phyloP scores from a whole-genome alignment of 2,888 invertebrate genomes.

The Caenorhabditis drosophilae region DNA sequence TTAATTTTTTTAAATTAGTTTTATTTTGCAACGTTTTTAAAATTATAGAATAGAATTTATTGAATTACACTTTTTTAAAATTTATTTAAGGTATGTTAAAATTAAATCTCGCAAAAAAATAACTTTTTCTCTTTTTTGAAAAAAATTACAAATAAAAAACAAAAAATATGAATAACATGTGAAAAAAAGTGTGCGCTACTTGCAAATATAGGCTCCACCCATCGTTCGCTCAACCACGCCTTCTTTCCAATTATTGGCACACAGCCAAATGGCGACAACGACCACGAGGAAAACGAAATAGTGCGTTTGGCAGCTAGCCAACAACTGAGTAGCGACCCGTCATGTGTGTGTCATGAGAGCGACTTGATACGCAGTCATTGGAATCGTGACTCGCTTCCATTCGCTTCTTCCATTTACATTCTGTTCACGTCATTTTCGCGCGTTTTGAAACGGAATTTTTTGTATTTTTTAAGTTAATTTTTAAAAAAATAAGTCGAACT shows the following conservation, averaged over 20 bases:
- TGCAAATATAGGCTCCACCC: no score
- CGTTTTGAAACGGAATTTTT: background rate
- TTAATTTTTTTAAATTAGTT: no score
- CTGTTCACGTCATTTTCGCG: background rate
- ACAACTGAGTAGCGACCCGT: conserved; percentile 29
- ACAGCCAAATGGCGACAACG: background rate
- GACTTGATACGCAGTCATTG: conserved; percentile 26
- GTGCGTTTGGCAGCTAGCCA: conserved; percentile 31
- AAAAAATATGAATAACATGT: no score
- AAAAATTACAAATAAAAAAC: no score
- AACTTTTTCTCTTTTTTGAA: no score
- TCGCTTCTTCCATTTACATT: conserved; percentile 2
- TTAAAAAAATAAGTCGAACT: background rate
- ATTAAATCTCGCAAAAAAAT: no score
- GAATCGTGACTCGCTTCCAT: background rate
- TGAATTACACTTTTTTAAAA: no score
- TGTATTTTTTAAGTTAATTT: background rate
- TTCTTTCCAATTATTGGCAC: background rate
- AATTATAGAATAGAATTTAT: no score
- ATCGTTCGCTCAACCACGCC: no score
- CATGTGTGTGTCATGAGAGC: conserved; percentile 32
- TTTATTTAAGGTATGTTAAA: no score
- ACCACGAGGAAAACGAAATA: conserved; percentile 5
- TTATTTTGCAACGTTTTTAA: no score
- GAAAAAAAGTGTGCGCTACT: no score